These are phyloP conservation scores for Phragmatobia fuliginosa DNA, from an alignment of 2,888 invertebrate species.

Conservation along the genomic window DNA sequence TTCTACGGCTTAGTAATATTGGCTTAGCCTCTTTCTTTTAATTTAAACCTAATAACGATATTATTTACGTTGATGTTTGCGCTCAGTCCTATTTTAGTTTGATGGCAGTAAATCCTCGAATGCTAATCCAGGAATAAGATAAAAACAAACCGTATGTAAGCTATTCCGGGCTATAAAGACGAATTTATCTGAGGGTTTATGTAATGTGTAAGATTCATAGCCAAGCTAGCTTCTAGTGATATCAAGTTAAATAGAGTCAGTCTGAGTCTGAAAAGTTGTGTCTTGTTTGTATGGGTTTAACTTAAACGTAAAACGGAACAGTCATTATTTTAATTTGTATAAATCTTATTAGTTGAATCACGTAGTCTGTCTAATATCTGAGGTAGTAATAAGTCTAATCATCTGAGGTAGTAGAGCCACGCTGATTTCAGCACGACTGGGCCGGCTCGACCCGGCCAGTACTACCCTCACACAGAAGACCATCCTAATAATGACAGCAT, in stretches of 20 bases:
- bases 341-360: neutral
- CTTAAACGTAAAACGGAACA: neutral
- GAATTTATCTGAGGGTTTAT: neutral
- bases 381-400: no score
- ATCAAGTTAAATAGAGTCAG: neutral
- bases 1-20: neutral
- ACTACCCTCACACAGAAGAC: no score
- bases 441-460: no score
- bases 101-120: slow-evolving; percentile 12
- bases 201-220: neutral
- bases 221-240: neutral
- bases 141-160: slow-evolving; percentile 13
- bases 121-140: slow-evolving; percentile 12
- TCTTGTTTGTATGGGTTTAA: neutral
- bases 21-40: neutral
- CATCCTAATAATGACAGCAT: no score
- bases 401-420: no score
- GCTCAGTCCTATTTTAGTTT: slow-evolving; percentile 15
- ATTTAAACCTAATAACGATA: slow-evolving; percentile 2
- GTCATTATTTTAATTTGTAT: neutral
- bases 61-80: neutral
- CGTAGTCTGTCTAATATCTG: no score
- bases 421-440: no score
- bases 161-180: slow-evolving; percentile 13
- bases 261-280: neutral